Conservation (phyloP, 2,888 invertebrate species). For the Polymixis flavicincta region DNA sequence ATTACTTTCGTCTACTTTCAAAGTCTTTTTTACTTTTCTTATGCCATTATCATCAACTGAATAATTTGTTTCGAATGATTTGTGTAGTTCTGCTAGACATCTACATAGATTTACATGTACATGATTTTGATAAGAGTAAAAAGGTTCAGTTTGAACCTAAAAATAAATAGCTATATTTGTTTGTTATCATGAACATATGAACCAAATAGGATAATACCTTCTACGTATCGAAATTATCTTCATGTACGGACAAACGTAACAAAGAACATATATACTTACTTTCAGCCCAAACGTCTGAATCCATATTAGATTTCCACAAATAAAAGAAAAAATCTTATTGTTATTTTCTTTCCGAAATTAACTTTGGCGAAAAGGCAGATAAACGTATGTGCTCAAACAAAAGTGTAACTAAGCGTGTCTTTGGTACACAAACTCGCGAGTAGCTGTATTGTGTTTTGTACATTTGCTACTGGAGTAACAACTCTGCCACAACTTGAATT, state of each 20-base stretch:
- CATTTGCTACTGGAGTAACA: slow-evolving; percentile 42
- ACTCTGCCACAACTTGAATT: slow-evolving; percentile 60
- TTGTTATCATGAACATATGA: slow-evolving; percentile 26
- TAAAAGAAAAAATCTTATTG: slow-evolving; percentile 41
- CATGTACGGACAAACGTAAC: slow-evolving; percentile 37
- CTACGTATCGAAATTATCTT: slow-evolving; percentile 33
- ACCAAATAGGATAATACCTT: slow-evolving; percentile 36
- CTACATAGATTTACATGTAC: slow-evolving; percentile 10
- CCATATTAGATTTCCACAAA: slow-evolving; percentile 49
- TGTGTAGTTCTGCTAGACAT: neutral
- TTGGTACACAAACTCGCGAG: slow-evolving; percentile 53
- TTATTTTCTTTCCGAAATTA: slow-evolving; percentile 57
- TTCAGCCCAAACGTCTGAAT: slow-evolving; percentile 36
- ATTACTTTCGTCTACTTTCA: slow-evolving; percentile 65
- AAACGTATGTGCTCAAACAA: slow-evolving; percentile 51
- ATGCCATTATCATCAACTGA: slow-evolving; percentile 17
- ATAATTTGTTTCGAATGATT: slow-evolving; percentile 9
- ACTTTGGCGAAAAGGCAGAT: slow-evolving; percentile 54
- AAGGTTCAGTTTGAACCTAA: neutral
- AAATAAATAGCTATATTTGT: slow-evolving; percentile 18
- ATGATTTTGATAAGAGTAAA: slow-evolving; percentile 11
- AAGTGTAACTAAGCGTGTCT: slow-evolving; percentile 60
- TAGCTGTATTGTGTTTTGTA: slow-evolving; percentile 57
- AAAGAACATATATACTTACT: slow-evolving; percentile 44
- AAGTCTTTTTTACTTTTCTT: slow-evolving; percentile 13